Evolutionary conservation across 1,140 invertebrate species (phyloP), one percentile per base, ranked within the genome.

Genomic region (Arctopsyche grandis): DNA sequence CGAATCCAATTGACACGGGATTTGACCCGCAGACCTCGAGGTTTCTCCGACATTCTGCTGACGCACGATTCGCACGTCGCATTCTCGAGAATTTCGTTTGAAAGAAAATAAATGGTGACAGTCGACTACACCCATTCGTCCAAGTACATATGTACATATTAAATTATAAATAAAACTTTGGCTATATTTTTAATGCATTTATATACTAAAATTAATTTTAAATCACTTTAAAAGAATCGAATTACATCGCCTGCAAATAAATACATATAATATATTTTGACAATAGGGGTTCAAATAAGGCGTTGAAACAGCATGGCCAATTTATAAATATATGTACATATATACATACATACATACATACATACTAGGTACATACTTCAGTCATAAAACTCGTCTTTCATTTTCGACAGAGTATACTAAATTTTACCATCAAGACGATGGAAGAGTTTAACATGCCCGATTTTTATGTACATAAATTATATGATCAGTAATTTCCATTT

Each of bases 1-100:
- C 71, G 71, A 74, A 74, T 74, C 22, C 21, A 74, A 74, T 74
- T 74, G 71, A 74, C 71, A 74, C 48, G 71, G 48, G 48, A 74
- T 56, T 74, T 74, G 71, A 74, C 71, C 71, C 70, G 21, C 38
- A 24, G 70, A 73, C 70, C 70, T 48, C 69, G 69, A 71, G 38
- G 29, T 7, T 38, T n/a, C 44, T 21, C 10, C 5, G 52, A 26
- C 63, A 16, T 56, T 74, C 24, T 74, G 71, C 71, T 74, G 71
- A 74, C 71, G 71, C 71, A 74, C 71, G 71, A 48, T 56, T 74
- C 71, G 71, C 71, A 56, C 48, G 44, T 16, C 44, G 16, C 71
- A 74, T 46, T 74, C 71, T 22, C 12, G 24, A 66, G 22, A 22
- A 66, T 66, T 26, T 66, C 63, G 19, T 66, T 66, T 66, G 63